Conservation (phyloP, 2,888 invertebrate genomes). For the Plebejus argus region DNA sequence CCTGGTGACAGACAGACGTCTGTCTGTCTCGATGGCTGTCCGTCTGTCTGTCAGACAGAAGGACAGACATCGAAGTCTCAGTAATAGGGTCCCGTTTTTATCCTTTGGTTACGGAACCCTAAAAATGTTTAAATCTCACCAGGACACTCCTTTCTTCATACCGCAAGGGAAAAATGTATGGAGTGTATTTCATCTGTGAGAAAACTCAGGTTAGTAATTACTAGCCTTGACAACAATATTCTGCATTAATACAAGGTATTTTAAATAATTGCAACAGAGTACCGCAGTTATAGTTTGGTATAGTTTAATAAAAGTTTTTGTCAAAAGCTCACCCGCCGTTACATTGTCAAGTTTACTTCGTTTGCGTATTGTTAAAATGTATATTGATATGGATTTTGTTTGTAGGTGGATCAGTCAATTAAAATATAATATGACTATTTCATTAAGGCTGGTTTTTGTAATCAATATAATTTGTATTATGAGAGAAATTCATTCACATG, state of each 20-base stretch:
- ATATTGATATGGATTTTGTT: neutral
- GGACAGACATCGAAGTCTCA: no score
- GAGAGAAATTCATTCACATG: no score
- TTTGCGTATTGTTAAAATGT: constrained; percentile 35
- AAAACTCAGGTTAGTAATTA: neutral
- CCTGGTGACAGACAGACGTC: no score
- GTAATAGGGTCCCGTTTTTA: no score
- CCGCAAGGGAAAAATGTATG: no score
- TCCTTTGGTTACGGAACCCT: no score
- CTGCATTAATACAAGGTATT: neutral
- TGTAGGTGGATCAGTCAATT: constrained; percentile 37
- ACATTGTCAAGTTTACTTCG: constrained; percentile 37
- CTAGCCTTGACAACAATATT: neutral
- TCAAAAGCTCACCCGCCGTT: neutral
- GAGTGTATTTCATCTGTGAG: no score
- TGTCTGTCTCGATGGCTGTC: no score
- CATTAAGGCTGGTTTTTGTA: neutral
- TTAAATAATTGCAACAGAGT: neutral
- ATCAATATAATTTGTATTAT: neutral
- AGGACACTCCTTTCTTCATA: no score
- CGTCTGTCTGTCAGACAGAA: no score
- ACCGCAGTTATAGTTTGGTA: neutral
- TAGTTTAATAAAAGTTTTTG: constrained; percentile 11
- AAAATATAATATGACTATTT: constrained; percentile 11
- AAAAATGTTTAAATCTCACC: no score